phyloP scores from a whole-genome alignment of 2,888 invertebrate genomes.

The Melipona beecheii region DNA sequence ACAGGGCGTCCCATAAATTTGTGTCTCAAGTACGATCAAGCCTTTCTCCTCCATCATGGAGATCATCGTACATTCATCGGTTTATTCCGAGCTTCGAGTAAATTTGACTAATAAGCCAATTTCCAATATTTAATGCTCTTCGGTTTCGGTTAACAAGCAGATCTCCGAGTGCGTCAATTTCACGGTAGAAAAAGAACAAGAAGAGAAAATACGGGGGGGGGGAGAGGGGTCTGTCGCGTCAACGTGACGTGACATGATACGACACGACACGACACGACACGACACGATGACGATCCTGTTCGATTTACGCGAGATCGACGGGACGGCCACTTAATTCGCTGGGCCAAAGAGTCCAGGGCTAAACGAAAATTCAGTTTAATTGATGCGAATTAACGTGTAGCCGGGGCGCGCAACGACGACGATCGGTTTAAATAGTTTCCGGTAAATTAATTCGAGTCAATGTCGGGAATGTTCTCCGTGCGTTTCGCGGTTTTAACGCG shows the following conservation, averaged over 20 bases:
- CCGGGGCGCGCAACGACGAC: slow-evolving; percentile 25
- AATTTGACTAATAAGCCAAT: no score
- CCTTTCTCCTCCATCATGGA: no score
- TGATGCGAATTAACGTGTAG: slow-evolving; percentile 45
- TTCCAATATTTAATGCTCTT: no score
- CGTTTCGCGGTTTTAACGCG: slow-evolving; percentile 25
- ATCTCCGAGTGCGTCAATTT: background rate
- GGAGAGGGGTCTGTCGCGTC: background rate
- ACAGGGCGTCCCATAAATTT: no score
- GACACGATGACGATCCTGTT: background rate
- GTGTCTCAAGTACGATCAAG: no score
- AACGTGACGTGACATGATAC: background rate
- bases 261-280: background rate
- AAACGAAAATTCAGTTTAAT: slow-evolving; percentile 50
- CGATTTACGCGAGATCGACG: slow-evolving; percentile 33
- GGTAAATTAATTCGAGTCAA: slow-evolving; percentile 32
- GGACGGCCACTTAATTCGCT: slow-evolving; percentile 21
- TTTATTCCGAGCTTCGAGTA: no score
- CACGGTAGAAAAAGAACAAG: background rate
- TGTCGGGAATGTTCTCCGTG: background rate
- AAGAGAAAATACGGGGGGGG: background rate
- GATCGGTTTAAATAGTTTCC: slow-evolving; percentile 45
- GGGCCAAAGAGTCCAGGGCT: slow-evolving; percentile 29
- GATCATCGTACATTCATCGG: no score
- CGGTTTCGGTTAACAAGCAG: background rate